Evolutionary conservation across 2,113 vertebrate species (phyloP).

Genomic region (Oreochromis aureus): DNA sequence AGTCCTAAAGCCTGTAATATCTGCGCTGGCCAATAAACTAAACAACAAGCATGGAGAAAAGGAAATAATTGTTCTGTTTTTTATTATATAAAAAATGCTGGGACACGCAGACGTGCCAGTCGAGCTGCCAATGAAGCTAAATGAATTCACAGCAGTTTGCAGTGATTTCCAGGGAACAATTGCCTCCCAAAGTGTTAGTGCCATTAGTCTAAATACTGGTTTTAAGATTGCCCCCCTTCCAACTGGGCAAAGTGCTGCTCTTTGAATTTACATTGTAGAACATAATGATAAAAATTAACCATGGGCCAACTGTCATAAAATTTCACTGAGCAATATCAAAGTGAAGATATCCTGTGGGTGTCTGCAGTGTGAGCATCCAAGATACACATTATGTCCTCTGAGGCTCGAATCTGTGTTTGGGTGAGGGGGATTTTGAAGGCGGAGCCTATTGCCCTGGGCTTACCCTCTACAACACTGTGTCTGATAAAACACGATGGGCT

Average conservation of each 20-base stretch:
- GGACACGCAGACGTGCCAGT: not conserved
- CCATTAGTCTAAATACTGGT: slow-evolving; percentile 19
- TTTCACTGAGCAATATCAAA: slow-evolving; percentile 16
- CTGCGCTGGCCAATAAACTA: slow-evolving; percentile 50
- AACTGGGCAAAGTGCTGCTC: not conserved
- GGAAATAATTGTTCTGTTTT: slow-evolving; percentile 26
- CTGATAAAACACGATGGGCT: slow-evolving; percentile 32
- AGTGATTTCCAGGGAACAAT: not conserved
- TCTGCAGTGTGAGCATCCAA: slow-evolving; percentile 27
- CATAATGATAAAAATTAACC: slow-evolving; percentile 40
- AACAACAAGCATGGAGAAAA: slow-evolving; percentile 40
- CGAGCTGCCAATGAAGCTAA: not conserved
- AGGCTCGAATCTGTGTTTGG: slow-evolving; percentile 3
- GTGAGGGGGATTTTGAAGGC: not conserved
- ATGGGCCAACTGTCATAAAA: slow-evolving; percentile 24
- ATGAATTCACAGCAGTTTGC: not conserved
- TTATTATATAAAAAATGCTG: slow-evolving; percentile 5
- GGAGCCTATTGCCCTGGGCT: slow-evolving; percentile 18
- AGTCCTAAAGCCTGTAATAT: slow-evolving; percentile 44
- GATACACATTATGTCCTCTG: slow-evolving; percentile 19
- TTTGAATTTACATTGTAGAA: slow-evolving; percentile 23
- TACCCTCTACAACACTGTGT: not conserved
- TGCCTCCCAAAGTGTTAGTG: not conserved
- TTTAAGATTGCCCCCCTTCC: not conserved
- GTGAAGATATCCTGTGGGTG: slow-evolving; percentile 34